These are phyloP conservation scores for Heliocidaris tuberculata DNA, from an alignment of 35 echinoderm and acorn worm genomes.

Conservation along the genomic window DNA sequence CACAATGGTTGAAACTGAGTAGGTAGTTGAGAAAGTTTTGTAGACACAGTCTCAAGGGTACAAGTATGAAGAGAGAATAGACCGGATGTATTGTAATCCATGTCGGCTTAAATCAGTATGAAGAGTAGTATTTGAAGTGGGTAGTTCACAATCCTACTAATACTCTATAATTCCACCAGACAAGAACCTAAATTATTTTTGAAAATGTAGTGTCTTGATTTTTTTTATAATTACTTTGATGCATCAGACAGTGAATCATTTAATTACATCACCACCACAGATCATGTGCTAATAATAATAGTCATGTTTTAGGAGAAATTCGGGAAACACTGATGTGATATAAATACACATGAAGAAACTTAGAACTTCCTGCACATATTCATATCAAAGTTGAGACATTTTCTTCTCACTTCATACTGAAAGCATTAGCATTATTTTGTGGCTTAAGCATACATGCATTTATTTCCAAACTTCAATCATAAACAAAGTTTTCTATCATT, in stretches of 20 bases:
- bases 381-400: neutral
- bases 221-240: neutral
- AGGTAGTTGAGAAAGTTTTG: neutral
- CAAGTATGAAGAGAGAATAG: neutral
- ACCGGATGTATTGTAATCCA: neutral
- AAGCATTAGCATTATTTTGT: neutral
- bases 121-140: neutral
- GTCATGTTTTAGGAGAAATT: neutral
- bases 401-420: neutral
- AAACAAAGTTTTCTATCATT: neutral
- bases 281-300: neutral
- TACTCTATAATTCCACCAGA: neutral
- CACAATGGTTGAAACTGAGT: no score
- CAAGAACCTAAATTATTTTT: neutral
- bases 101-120: neutral
- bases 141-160: neutral
- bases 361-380: neutral
- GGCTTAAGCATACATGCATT: neutral
- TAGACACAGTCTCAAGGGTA: neutral
- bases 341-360: neutral
- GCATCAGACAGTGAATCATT: neutral
- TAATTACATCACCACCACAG: neutral
- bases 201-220: neutral
- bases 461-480: neutral
- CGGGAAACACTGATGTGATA: neutral